Conservation (phyloP, 2,888 invertebrate genomes). For the Drosophila multiciliata region DNA sequence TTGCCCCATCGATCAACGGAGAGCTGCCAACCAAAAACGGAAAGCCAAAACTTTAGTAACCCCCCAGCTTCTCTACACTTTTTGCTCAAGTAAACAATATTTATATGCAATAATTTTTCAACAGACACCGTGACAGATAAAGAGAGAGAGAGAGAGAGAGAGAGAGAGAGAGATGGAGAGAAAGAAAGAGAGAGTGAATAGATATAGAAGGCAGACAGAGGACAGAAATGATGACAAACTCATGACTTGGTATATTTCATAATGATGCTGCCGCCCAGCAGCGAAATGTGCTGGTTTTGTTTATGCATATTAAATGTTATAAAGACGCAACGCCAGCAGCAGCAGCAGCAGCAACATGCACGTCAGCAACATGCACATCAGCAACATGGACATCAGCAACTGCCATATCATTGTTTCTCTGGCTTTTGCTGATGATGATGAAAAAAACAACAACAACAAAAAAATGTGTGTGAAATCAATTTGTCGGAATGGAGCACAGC, state of each 20-base stretch:
- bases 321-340: slow-evolving; percentile 65
- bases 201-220: slow-evolving; percentile 6
- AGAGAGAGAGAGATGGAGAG: neutral
- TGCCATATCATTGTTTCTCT: slow-evolving; percentile 33
- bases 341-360: slow-evolving; percentile 32
- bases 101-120: slow-evolving; percentile 61
- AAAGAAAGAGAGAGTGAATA: neutral
- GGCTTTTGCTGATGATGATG: slow-evolving; percentile 14
- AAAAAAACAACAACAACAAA: slow-evolving; percentile 1
- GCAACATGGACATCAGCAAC: slow-evolving; percentile 48
- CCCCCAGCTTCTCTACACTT: neutral
- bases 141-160: neutral
- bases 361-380: slow-evolving; percentile 31
- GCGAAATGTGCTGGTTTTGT: slow-evolving; percentile 52
- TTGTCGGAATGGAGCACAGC: slow-evolving; percentile 71
- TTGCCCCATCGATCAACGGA: slow-evolving; percentile 69
- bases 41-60: slow-evolving; percentile 4
- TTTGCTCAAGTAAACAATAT: slow-evolving; percentile 39
- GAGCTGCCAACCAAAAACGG: slow-evolving; percentile 28
- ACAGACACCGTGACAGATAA: slow-evolving; percentile 6
- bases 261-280: slow-evolving; percentile 42
- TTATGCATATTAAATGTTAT: slow-evolving; percentile 76
- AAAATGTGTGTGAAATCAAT: slow-evolving; percentile 76
- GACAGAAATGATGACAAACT: slow-evolving; percentile 61
- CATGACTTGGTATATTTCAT: slow-evolving; percentile 63